Base-by-base conservation (phyloP, 2,797 vertebrate genomes). In the Chaetodon trifasciatus region DNA sequence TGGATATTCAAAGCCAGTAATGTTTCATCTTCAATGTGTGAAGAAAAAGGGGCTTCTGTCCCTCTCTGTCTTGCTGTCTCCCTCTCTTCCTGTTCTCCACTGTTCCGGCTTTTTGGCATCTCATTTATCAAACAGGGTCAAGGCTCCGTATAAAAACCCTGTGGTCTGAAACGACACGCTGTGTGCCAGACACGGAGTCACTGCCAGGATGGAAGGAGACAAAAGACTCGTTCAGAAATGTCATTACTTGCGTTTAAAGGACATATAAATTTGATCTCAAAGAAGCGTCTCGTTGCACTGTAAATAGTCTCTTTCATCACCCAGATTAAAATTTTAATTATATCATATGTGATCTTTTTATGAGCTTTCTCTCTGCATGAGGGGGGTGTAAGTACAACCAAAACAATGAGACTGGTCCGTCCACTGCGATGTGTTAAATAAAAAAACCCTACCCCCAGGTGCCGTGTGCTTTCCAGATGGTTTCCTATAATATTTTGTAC, bases 111-210 rank as follows among this genome's bases (percentile, higher is more conserved):
- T 74, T 82, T 72, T 90, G 88, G 78, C 83, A 85, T 86, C 58
- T 88, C 78, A 83, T 92, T 89, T 70, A 85, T 91, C 86, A 88
- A 82, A 82, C n/a, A 15, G 74, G 79, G 76, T 87, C 81, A 85
- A 70, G 49, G 42, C 83, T 79, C 82, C 65, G 62, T 79, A 65
- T 73, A 70, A 86, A 84, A 77, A 79, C 79, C 57, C 53, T 80
- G 50, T 89, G 85, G 79, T 83, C 70, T 80, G 39, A 87, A 79
- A 76, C 24, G 53, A 82, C 75, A 78, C 75, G 37, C 50, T 37
- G 65, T 52, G 75, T 77, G 50, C 55, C 66, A 68, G 75, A 63
- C 78, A 40, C 66, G 15, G 37, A 76, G 39, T 57, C 70, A 42
- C 68, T 70, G 71, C 69, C 42, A 78, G 68, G 49, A 73, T 69